Evolutionary conservation across 2,113 vertebrate species (phyloP), one percentile per base, ranked within the genome.

Genomic region (Apteryx owenii): DNA sequence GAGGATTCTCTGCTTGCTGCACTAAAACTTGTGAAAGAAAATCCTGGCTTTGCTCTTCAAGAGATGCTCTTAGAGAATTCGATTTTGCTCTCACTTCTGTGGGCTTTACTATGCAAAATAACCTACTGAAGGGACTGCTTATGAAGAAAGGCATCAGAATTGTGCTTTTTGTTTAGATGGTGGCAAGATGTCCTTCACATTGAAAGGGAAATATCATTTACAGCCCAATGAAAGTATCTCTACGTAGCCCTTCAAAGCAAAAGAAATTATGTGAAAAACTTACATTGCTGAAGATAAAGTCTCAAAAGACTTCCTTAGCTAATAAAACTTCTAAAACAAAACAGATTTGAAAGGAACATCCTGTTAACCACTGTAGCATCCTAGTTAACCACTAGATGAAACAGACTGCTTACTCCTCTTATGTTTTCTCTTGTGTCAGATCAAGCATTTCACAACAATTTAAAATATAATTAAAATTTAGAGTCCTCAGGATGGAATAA

Each of bases 401-500:
- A 93, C 25, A 36, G 65, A 31, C 22, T 72, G 62, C 48, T 54
- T 50, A 48, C 83, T 2, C 4, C 14, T 7, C 10, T 58, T 82
- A 15, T 2, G 0, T 89, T 93, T 96, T 86, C 76, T 83, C 46
- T 68, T 54, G 44, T 93, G 72, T 89, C 82, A 69, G n/a, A 81
- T 69, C 50, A 85, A 80, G 62, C 26, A 53, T 89, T 90, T 95
- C 9, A 3, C 75, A 90, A 90, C 62, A 61, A 61, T 85, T 87
- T 76, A 76, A 42, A 93, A 68, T 56, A 53, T 82, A 94, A 95
- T 87, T 95, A 92, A 95, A 93, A 93, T 58, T 17, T 66, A n/a
- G 42, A 89, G 73, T 90, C 69, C 77, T 81, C 70, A 19, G 66
- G 91, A 72, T 48, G 22, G 61, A 68, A 93, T 56, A 46, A 71